Evolutionary conservation across 2,797 vertebrate genomes (phyloP), one percentile per base, ranked within the genome.

Genomic region (Sebastes nivosus): DNA sequence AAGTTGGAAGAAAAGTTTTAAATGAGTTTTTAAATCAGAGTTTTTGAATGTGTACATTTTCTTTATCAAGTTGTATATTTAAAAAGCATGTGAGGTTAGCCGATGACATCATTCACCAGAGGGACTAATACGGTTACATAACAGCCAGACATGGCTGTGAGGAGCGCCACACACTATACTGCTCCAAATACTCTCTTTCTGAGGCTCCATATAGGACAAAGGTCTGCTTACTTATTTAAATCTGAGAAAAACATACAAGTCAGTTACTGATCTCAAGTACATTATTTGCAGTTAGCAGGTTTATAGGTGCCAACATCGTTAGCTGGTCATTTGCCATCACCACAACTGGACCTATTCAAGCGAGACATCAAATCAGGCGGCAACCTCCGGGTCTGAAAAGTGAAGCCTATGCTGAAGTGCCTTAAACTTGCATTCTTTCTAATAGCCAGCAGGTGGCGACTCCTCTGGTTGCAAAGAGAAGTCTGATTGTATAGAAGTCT

Each of bases 91-190:
- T 81, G 64, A 80, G 71, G 82, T 79, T 67, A 72, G 65, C 54
- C 42, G 38, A 82, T 92, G 88, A 93, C 89, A 88, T 93, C 91
- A 90, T 82, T 81, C 77, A 80, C 82, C 79, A 87, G 78, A 84
- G 86, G 81, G 84, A 87, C 80, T 73, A 68, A 70, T 72, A 55
- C 50, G 10, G 81, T 92, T 92, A 88, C 71, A 87, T 87, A 92
- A 94, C 52, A 82, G 72, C 79, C 87, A 89, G 81, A 88, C 88
- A 68, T 30, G 54, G 63, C 85, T 86, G 79, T 54, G 82, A 80
- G 50, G 50, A 46, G 81, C 73, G 30, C 68, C 72, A 14, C 46
- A 52, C 72, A 72, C 80, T 54, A 46, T 8, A 9, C 77, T 36
- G 79, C 71, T 72, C 67, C 78, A 60, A 72, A 79, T 14, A 67